Percentiles rank a stretch among this genome's conserved stretches.
Evolutionary conservation across 1,140 invertebrate species (phyloP).

Genomic region (Nasonia giraulti): DNA sequence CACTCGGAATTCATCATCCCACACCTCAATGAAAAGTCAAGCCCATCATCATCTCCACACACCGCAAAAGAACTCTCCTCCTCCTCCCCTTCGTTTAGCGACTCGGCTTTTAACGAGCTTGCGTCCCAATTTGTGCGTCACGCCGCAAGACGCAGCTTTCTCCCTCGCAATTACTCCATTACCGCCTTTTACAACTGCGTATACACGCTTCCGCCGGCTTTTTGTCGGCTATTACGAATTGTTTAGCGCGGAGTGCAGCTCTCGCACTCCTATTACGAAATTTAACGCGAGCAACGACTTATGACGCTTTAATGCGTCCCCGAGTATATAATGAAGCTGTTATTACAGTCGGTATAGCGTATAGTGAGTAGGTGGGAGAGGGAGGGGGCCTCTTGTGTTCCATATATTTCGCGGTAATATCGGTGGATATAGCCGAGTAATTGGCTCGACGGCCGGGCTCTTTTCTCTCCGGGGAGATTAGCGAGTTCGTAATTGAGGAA

Average conservation of each 20-base stretch:
- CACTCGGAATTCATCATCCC: neutral
- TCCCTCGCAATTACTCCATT: neutral
- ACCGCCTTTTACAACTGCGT: neutral
- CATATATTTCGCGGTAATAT: neutral
- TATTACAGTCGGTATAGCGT: no score
- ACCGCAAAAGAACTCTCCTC: neutral
- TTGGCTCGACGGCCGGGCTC: neutral
- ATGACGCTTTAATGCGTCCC: no score
- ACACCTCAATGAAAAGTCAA: neutral
- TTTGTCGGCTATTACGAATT: no score
- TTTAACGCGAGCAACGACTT: no score
- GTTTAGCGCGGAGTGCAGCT: no score
- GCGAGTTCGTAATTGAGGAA: neutral
- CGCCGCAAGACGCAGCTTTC: neutral
- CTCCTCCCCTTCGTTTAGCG: neutral
- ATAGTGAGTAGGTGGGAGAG: no score
- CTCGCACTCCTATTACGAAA: no score
- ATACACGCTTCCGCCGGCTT: no score
- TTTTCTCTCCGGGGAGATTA: neutral
- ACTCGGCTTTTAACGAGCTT: neutral
- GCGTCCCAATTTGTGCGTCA: neutral
- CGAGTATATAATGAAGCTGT: no score
- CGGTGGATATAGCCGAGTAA: neutral
- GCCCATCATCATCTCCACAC: neutral
- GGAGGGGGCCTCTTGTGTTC: neutral